Evolutionary conservation across 2,888 invertebrate species (phyloP), one percentile per base, ranked within the genome.

Genomic region (Rhorus exstirpatorius): DNA sequence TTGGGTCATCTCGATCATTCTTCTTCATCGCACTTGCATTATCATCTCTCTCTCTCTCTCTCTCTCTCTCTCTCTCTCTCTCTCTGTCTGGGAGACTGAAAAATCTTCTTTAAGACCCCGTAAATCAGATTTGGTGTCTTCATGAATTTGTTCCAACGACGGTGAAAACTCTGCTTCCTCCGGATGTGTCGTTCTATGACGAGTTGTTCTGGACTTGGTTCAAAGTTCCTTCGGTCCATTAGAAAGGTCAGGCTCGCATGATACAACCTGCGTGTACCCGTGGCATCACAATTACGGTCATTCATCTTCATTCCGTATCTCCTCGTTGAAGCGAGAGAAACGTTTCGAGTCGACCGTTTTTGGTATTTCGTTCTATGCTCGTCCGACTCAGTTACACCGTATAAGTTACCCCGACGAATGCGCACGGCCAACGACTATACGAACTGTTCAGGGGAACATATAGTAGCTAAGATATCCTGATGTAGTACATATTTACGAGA

Each of bases 381-480:
- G 14, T 21, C 53, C 24, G 24, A 4, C 53, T 53, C 21, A 7
- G 17, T 49, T 49, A 49, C 49, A 17, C 14, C n/a, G n/a, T n/a
- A n/a, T n/a, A n/a, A n/a, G n/a, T n/a, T n/a, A n/a, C n/a, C 49
- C 14, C 49, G n/a, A 7, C 46, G 46, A 46, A 46, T 46, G n/a
- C n/a, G 14, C 3, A 3, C 38, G 68, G 53, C 68, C 55, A 75
- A 55, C 21, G 12, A 21, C 75, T 58, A 4, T 24, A 10, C 17
- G 14, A 19, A 38, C 10, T 41, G 26, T 41, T n/a, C 55, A 21
- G 41, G 63, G n/a, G n/a, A n/a, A 12, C 3, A 19, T 44, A 55
- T 21, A 14, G 12, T 6, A 67, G 35, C 72, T 35, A n/a, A 46
- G 26, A 26, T 44, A 4, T 12, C 26, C 12, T 38, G 12, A 41